phyloP scores from a whole-genome alignment of 1,140 invertebrate genomes.

The Globodera rostochiensis region DNA sequence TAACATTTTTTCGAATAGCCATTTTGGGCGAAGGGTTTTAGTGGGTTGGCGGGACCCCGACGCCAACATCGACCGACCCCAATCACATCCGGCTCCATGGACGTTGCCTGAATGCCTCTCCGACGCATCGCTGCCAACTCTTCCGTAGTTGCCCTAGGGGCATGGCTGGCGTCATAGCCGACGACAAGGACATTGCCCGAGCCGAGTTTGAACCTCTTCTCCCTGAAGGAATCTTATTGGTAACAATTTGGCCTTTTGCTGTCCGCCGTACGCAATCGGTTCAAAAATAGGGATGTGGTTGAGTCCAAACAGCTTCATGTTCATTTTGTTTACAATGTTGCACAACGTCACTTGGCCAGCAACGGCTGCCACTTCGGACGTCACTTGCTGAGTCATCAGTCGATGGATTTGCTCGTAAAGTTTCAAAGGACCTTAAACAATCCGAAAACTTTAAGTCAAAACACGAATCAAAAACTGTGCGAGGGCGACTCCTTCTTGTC shows the following conservation, averaged over 20 bases:
- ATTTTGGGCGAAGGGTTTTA: too few species aligned
- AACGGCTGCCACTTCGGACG: slow-evolving; percentile 16
- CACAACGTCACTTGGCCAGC: slow-evolving; percentile 23
- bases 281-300: slow-evolving; percentile 36
- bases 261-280: slow-evolving; percentile 20
- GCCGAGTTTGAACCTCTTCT: slow-evolving; percentile 28
- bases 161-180: slow-evolving; percentile 37
- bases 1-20: too few species aligned
- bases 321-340: slow-evolving; percentile 44
- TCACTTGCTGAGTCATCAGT: slow-evolving; percentile 34
- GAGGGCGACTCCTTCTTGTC: slow-evolving; percentile 28
- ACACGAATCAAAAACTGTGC: slow-evolving; percentile 16
- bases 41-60: too few species aligned
- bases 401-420: slow-evolving; percentile 23
- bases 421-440: slow-evolving; percentile 32
- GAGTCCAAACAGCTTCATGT: slow-evolving; percentile 35
- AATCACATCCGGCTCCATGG: slow-evolving; percentile 33
- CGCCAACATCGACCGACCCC: slow-evolving; percentile 2
- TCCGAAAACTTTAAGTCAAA: background rate
- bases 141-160: slow-evolving; percentile 25
- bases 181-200: slow-evolving; percentile 33
- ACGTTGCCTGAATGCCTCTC: slow-evolving; percentile 9
- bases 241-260: background rate
- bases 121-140: slow-evolving; percentile 10
- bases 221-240: slow-evolving; percentile 5